Evolutionary conservation across 2,113 vertebrate genomes (phyloP), one percentile per base, ranked within the genome.

Genomic region (Cranoglanis bouderius): DNA sequence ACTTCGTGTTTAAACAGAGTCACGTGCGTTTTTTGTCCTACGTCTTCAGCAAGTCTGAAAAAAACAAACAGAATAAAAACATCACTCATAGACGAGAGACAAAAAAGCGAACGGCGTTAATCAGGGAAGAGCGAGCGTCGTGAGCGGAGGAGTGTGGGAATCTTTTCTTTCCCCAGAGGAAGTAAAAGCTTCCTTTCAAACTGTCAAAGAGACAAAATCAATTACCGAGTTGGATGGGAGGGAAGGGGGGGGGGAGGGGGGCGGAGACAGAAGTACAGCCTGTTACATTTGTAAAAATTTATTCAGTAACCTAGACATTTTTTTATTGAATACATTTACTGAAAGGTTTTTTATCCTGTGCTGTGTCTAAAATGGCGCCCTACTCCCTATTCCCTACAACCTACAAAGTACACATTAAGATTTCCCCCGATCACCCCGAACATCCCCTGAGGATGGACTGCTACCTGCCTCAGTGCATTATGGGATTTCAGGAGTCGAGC

Each of bases 171-270:
- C 59, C 84, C 88, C 85, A 80, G 53, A 86, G 85, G 88, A 78
- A 86, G n/a, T 89, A 88, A 91, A 90, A 88, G 89, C 87, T 88
- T 87, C 87, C n/a, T 88, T 89, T 87, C 74, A 89, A 35, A 77
- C 55, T 65, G 65, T 85, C 87, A 75, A 81, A 88, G 61, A 88
- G 84, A 85, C 87, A 43, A 63, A 89, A 88, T 89, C 80, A 90
- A 90, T 90, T 90, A 89, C 51, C 14, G 53, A 59, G 51, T 78
- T 9, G 38, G 63, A 43, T 81, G 35, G 38, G 75, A 40, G 81
- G 38, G 46, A 7, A 26, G 8, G 32, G n/a, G 6, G 13, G 3
- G 35, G 8, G 18, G 9, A 4, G 67, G 2, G 67, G 49, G 12
- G 49, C 8, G 67, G 49, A 51, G 74, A 18, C 43, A 18, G 6